Base-by-base conservation (phyloP, 2,113 vertebrate genomes). In the Hoplias malabaricus region DNA sequence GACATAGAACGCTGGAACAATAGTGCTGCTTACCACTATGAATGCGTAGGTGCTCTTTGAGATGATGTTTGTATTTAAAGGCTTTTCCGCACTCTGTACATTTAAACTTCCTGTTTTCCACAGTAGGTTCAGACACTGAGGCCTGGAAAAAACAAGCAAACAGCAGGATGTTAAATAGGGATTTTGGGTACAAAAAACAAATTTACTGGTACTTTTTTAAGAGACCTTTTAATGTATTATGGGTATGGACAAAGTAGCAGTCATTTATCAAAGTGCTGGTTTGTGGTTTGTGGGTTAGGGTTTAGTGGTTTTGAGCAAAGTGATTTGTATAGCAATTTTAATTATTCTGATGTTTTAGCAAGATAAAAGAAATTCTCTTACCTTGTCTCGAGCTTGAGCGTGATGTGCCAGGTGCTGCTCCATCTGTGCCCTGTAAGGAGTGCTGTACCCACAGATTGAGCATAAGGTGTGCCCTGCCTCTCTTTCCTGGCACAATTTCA, bases 41-140 rank as follows among this genome's bases (percentile, higher is more conserved):
- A 83, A 94, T 94, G 25, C 93, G 92, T 36, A 94, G 88, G 83
- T 94, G 93, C 77, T 94, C 93, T 86, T 94, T 94, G 78, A 94
- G 92, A 86, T 94, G 93, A 83, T 94, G 93, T 83, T 94, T 94
- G 88, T 94, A 94, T 86, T 94, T 94, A 86, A 94, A 94, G 1
- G 93, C 92, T 86, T 94, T 94, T 69, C 92, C 93, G 89, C 93
- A 94, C 82, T 94, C 90, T 68, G 88, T 77, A 84, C 93, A 94
- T 88, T 94, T 93, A 77, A 94, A 94, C 86, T 94, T 94, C 73
- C 93, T 89, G 76, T 83, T 92, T 83, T 93, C 93, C 69, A 86
- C 69, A 40, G 79, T 72, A 69, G 89, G 89, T 69, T 93, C 91
- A 73, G 73, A 73, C 43, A 50, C 31, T 62, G 77, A 48, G 56